Evolutionary conservation across 1,140 invertebrate species (phyloP).

Genomic region (Physella acuta): DNA sequence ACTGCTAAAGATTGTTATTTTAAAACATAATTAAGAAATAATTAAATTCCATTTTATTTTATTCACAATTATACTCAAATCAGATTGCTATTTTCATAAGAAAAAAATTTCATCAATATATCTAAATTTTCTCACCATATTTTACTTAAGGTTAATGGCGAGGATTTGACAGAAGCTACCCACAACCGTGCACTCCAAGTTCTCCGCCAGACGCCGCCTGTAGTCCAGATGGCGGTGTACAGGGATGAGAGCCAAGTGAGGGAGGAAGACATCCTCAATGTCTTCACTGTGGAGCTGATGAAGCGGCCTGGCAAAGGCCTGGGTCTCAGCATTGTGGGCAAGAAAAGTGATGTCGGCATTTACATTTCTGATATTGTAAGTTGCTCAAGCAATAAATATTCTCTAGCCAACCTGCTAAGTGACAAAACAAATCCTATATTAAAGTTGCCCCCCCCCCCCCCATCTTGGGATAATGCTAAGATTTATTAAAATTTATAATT

Average conservation of each 20-base stretch:
- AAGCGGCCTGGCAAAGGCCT: conserved; percentile 92
- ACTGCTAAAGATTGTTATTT: too few species aligned
- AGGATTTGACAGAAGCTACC: conserved; percentile 85
- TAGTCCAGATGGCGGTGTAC: conserved; percentile 86
- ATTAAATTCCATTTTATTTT: not conserved
- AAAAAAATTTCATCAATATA: not conserved
- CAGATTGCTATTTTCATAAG: not conserved
- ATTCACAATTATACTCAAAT: not conserved
- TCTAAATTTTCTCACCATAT: conserved; percentile 32
- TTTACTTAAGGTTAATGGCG: conserved; percentile 81
- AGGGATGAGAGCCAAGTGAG: conserved; percentile 67
- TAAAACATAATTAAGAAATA: too few species aligned
- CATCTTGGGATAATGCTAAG: too few species aligned
- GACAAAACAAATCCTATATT: too few species aligned
- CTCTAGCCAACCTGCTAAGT: too few species aligned
- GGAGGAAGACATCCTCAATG: conserved; percentile 74
- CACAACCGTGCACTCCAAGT: conserved; percentile 75
- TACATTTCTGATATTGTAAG: conserved; percentile 93
- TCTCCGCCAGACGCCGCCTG: conserved; percentile 63
- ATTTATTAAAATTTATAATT: too few species aligned
- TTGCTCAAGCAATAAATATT: too few species aligned
- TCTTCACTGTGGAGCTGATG: conserved; percentile 84
- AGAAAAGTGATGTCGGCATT: conserved; percentile 82
- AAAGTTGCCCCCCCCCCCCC: too few species aligned
- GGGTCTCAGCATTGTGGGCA: conserved; percentile 87